Evolutionary conservation across 2,888 invertebrate species (phyloP).

Genomic region (Julus scanicus): DNA sequence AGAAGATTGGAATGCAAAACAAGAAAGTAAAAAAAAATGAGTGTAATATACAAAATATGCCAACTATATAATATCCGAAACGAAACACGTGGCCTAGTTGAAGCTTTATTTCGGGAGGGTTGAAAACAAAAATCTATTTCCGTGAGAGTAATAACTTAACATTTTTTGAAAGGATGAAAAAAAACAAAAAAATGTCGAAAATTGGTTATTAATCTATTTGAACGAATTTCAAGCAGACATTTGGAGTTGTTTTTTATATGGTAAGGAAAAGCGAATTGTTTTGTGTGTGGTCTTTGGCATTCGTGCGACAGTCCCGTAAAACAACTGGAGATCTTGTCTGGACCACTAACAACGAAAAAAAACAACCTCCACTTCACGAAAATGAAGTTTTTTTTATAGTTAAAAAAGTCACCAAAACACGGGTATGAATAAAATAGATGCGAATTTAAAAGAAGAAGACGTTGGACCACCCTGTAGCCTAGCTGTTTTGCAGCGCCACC

Average conservation of each 20-base stretch:
- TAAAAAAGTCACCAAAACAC: background rate
- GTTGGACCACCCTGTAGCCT: background rate
- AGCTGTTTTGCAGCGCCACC: background rate
- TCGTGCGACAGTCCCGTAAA: conserved; percentile 27
- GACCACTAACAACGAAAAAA: background rate
- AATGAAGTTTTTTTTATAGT: background rate
- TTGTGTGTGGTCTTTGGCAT: background rate
- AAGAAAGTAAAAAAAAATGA: background rate
- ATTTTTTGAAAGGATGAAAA: background rate
- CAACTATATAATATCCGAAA: background rate
- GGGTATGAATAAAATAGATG: background rate
- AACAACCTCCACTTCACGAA: background rate
- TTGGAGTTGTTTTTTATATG: background rate
- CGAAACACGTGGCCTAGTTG: conserved; percentile 9
- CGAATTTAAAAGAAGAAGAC: background rate
- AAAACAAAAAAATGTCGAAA: conserved; percentile 2
- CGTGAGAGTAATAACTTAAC: conserved; percentile 6
- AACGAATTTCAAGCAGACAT: background rate
- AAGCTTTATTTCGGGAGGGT: background rate
- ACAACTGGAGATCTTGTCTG: conserved; percentile 33
- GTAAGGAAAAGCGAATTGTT: background rate
- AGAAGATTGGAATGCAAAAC: background rate
- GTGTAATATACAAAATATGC: too few species aligned
- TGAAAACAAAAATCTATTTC: conserved; percentile 23
- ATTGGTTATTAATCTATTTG: conserved; percentile 16